A percentile compares a stretch with the other conserved stretches of the same genome.
Conservation (phyloP, 2,888 invertebrate species). For the Cristatella mucedo region DNA sequence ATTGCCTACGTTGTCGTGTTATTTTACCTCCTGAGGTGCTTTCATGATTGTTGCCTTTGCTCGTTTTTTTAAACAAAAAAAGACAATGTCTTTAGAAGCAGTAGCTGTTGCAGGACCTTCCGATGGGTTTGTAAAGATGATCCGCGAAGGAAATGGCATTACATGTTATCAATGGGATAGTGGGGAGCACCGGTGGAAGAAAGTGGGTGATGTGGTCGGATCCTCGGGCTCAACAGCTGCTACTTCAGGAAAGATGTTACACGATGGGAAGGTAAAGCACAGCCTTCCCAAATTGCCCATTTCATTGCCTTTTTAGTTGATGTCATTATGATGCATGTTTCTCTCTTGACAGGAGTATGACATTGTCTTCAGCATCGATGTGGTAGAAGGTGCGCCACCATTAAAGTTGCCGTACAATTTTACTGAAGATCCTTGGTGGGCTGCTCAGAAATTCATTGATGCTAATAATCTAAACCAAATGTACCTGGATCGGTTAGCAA, state of each 20-base stretch:
- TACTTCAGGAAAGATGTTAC: conserved; percentile 56
- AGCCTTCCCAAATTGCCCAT: neutral
- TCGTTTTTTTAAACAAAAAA: no score
- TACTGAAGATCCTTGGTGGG: conserved; percentile 76
- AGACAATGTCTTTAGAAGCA: no score
- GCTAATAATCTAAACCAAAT: conserved; percentile 64
- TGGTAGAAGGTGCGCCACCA: conserved; percentile 71
- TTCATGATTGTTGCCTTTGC: no score
- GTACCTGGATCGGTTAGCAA: conserved; percentile 73
- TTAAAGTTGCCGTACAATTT: conserved; percentile 78
- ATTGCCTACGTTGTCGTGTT: no score
- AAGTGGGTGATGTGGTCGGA: conserved; percentile 76
- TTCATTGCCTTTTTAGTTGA: neutral
- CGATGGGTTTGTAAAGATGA: conserved; percentile 70
- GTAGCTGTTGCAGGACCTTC: conserved; percentile 28
- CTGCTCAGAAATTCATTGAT: conserved; percentile 75
- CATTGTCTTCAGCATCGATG: conserved; percentile 85
- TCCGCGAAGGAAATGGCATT: conserved; percentile 53
- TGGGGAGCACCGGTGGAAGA: conserved; percentile 52
- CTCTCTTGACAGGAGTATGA: conserved; percentile 56
- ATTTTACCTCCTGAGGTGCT: no score
- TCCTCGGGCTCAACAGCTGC: conserved; percentile 41
- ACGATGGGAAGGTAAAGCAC: conserved; percentile 56
- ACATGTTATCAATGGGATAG: conserved; percentile 52
- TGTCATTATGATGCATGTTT: neutral